These are phyloP conservation scores for Oxytorus armatus DNA, from an alignment of 2,888 invertebrate genomes.

Conservation along the genomic window DNA sequence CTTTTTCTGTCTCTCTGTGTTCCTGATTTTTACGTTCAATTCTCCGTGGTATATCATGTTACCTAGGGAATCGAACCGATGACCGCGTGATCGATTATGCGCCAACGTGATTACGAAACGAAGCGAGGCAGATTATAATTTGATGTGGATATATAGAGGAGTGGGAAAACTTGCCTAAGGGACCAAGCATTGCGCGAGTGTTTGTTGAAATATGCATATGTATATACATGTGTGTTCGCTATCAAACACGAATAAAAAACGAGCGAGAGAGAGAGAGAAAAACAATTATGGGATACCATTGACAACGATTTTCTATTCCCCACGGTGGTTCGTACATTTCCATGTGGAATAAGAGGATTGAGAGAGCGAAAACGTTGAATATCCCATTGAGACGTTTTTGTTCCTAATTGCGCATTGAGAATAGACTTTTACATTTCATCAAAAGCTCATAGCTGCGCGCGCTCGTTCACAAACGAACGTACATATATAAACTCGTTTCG, in stretches of 20 bases:
- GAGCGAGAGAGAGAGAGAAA: too few relatives aligned
- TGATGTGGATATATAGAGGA: conserved; percentile 45
- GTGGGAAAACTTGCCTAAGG: conserved; percentile 38
- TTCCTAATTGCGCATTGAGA: conserved; percentile 70
- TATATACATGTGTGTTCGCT: neutral
- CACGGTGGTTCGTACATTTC: conserved; percentile 21
- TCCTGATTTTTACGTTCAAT: conserved; percentile 7
- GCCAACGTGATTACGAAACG: conserved; percentile 54
- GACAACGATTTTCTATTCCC: conserved; percentile 46
- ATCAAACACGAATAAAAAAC: conserved; percentile 29
- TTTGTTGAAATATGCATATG: conserved; percentile 18
- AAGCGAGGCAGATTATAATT: conserved; percentile 60
- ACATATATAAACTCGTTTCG: conserved; percentile 16
- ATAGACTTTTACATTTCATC: conserved; percentile 52
- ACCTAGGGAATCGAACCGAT: conserved; percentile 27
- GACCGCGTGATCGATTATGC: conserved; percentile 43
- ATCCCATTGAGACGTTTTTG: conserved; percentile 67
- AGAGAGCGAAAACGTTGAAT: conserved; percentile 42
- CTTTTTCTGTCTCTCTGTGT: neutral
- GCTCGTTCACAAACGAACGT: neutral
- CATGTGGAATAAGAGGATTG: conserved; percentile 20
- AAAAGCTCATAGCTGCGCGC: conserved; percentile 19
- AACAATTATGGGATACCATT: neutral
- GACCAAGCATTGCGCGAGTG: neutral
- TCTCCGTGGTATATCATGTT: neutral